These are phyloP conservation scores for Neelides folsomi DNA, from an alignment of 2,888 invertebrate species.

Conservation along the genomic window DNA sequence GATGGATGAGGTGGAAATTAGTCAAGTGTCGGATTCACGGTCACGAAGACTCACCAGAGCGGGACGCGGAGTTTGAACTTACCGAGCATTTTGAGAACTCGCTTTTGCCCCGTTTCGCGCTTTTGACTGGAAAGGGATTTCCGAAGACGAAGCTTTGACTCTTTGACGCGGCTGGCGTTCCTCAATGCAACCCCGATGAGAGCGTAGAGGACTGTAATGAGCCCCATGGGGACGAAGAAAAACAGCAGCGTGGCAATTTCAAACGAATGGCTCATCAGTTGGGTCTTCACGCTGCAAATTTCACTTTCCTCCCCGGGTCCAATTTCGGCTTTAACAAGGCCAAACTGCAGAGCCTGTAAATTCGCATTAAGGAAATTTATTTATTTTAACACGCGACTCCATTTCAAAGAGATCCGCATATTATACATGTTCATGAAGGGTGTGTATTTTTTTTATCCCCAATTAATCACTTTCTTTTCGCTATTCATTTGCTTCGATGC, in stretches of 20 bases:
- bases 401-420: too few relatives aligned
- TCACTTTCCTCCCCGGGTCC: conserved; percentile 43
- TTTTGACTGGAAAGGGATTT: conserved; percentile 33
- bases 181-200: conserved; percentile 42
- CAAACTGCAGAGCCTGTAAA: conserved; percentile 29
- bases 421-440: too few relatives aligned
- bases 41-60: too few relatives aligned
- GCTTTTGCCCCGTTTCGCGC: conserved; percentile 35
- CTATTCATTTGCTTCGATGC: too few relatives aligned
- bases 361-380: background rate
- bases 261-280: conserved; percentile 54
- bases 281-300: conserved; percentile 49
- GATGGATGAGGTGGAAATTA: too few relatives aligned
- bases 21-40: too few relatives aligned
- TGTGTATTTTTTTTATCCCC: too few relatives aligned
- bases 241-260: conserved; percentile 57
- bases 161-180: conserved; percentile 30
- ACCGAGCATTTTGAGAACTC: conserved; percentile 48
- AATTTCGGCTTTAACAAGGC: conserved; percentile 16
- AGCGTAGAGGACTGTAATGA: conserved; percentile 48
- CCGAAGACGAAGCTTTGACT: conserved; percentile 29
- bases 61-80: conserved; percentile 34
- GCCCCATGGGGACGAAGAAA: conserved; percentile 48
- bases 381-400: too few relatives aligned
- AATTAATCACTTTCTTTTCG: too few relatives aligned